A percentile compares a stretch with the other conserved stretches of the same genome.
Conservation (phyloP, 2,113 vertebrate species). For the Hemicordylus capensis region DNA sequence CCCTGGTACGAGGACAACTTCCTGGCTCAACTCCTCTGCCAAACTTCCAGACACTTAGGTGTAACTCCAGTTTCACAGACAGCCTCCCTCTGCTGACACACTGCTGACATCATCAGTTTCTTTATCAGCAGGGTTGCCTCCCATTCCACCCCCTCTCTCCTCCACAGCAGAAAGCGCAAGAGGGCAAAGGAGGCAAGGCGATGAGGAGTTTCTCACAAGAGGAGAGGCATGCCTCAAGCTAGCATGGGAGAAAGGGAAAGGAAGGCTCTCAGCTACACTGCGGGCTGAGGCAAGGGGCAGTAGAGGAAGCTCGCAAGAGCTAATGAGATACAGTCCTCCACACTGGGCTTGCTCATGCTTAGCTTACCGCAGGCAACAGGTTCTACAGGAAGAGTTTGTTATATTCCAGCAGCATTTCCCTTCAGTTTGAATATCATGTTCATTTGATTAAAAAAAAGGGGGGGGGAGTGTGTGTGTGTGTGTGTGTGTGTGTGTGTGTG, state of each 20-base stretch:
- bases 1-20: neutral
- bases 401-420: constrained; percentile 52
- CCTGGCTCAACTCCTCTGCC: constrained; percentile 42
- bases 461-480: too few relatives aligned
- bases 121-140: constrained; percentile 49
- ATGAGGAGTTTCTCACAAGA: neutral
- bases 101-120: constrained; percentile 81
- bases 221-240: neutral
- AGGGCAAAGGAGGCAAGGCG: neutral
- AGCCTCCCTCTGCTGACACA: constrained; percentile 76
- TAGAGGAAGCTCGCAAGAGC: neutral
- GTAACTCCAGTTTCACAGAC: constrained; percentile 82
- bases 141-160: constrained; percentile 50
- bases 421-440: constrained; percentile 66
- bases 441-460: constrained; percentile 40
- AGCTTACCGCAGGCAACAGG: constrained; percentile 65
- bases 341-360: neutral
- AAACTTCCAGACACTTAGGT: constrained; percentile 80
- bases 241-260: neutral
- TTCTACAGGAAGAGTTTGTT: constrained; percentile 66
- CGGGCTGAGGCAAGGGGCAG: neutral
- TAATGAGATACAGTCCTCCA: neutral
- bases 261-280: neutral
- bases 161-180: neutral
- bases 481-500: too few relatives aligned